Evolutionary conservation across 2,888 invertebrate species (phyloP).

Genomic region (Drosophila tanythrix): DNA sequence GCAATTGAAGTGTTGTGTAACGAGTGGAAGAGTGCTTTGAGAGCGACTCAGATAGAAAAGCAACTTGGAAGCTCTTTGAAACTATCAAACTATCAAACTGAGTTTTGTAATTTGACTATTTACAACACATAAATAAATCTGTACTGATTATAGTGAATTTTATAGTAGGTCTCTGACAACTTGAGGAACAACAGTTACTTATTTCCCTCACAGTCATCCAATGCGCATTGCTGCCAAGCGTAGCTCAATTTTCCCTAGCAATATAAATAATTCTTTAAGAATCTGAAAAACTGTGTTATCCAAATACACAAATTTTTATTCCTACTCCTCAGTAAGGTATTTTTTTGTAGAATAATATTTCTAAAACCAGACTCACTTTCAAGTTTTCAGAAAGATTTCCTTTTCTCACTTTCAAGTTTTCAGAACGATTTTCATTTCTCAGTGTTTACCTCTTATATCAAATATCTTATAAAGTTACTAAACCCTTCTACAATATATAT

Average conservation of each 20-base stretch:
- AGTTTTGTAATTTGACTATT: neutral
- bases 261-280: too few relatives aligned
- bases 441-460: too few relatives aligned
- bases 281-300: too few relatives aligned
- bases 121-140: neutral
- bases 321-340: too few relatives aligned
- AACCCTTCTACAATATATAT: neutral
- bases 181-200: neutral
- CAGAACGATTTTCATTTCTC: too few relatives aligned
- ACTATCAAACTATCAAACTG: neutral
- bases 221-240: too few relatives aligned
- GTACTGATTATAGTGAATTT: neutral
- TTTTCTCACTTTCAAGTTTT: too few relatives aligned
- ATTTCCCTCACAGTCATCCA: neutral
- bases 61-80: neutral
- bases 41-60: neutral
- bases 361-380: too few relatives aligned
- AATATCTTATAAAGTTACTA: neutral
- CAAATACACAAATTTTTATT: too few relatives aligned
- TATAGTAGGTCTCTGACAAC: neutral
- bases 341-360: too few relatives aligned
- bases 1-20: constrained; percentile 2
- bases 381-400: too few relatives aligned
- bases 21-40: neutral
- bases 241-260: too few relatives aligned